These are phyloP conservation scores for Lithophane leautieri DNA, from an alignment of 2,888 invertebrate species.

Conservation along the genomic window DNA sequence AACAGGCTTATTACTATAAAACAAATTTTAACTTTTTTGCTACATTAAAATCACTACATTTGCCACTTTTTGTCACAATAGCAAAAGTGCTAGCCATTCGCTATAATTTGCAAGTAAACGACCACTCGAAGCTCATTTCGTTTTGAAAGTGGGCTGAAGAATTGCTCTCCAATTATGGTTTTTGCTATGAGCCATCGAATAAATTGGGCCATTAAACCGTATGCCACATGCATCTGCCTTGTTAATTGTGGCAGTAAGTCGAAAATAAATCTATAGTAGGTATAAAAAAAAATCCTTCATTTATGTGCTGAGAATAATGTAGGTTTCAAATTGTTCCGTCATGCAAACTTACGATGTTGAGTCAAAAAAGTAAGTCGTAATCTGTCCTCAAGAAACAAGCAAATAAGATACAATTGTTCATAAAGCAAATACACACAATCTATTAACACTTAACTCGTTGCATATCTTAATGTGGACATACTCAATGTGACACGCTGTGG, in stretches of 20 bases:
- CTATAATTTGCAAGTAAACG: conserved; percentile 31
- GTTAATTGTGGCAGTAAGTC: not conserved
- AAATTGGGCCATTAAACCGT: not conserved
- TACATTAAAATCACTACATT: not conserved
- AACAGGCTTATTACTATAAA: not conserved
- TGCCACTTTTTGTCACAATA: not conserved
- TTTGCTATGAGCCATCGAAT: not conserved
- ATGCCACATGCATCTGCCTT: not conserved
- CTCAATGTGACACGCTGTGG: conserved; percentile 41
- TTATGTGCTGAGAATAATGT: not conserved
- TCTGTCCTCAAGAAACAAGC: not conserved
- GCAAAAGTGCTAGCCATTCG: conserved; percentile 6
- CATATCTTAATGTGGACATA: conserved; percentile 43
- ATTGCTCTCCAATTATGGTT: conserved; percentile 15
- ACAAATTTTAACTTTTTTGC: not conserved
- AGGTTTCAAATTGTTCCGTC: not conserved
- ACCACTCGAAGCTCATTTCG: conserved; percentile 9
- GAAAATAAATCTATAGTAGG: not conserved
- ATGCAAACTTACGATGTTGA: not conserved
- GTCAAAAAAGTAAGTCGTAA: not conserved
- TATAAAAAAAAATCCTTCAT: not conserved
- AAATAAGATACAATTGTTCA: conserved; percentile 23
- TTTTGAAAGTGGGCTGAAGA: not conserved
- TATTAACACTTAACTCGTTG: conserved; percentile 40
- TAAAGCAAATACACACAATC: conserved; percentile 23